A percentile compares a stretch with the other conserved stretches of the same genome.
Evolutionary conservation across 2,797 vertebrate genomes (phyloP).

Genomic region (Enteromius fasciolatus): DNA sequence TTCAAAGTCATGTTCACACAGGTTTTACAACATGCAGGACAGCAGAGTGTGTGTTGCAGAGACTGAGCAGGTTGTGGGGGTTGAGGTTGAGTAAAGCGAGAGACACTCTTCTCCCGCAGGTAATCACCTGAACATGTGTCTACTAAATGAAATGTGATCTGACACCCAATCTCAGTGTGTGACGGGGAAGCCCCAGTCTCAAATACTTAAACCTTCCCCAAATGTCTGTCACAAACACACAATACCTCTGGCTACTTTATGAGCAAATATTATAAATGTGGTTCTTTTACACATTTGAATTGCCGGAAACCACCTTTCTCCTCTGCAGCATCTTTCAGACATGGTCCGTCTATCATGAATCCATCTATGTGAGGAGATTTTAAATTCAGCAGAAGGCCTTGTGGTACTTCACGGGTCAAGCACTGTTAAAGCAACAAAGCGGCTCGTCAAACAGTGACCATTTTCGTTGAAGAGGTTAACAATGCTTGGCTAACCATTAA

Average conservation of each 20-base stretch:
- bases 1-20: constrained; percentile 74
- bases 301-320: neutral
- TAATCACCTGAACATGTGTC: constrained; percentile 55
- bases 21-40: constrained; percentile 11
- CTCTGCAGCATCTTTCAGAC: neutral
- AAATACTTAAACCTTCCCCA: constrained; percentile 9
- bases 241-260: neutral
- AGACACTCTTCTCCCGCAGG: constrained; percentile 62
- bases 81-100: neutral
- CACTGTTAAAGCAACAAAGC: constrained; percentile 69
- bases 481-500: constrained; percentile 75
- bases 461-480: constrained; percentile 69
- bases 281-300: neutral
- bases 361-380: constrained; percentile 56
- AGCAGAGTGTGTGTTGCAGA: constrained; percentile 9
- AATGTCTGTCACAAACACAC: constrained; percentile 9
- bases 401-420: constrained; percentile 57
- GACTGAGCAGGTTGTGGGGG: constrained; percentile 4
- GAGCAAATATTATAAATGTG: neutral
- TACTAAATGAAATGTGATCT: constrained; percentile 65
- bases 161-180: constrained; percentile 59
- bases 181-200: constrained; percentile 64
- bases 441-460: constrained; percentile 75
- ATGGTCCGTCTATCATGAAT: neutral
- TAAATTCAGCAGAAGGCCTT: constrained; percentile 56